Conservation (phyloP, 2,797 vertebrate species). For the Benthosema pterotum region DNA sequence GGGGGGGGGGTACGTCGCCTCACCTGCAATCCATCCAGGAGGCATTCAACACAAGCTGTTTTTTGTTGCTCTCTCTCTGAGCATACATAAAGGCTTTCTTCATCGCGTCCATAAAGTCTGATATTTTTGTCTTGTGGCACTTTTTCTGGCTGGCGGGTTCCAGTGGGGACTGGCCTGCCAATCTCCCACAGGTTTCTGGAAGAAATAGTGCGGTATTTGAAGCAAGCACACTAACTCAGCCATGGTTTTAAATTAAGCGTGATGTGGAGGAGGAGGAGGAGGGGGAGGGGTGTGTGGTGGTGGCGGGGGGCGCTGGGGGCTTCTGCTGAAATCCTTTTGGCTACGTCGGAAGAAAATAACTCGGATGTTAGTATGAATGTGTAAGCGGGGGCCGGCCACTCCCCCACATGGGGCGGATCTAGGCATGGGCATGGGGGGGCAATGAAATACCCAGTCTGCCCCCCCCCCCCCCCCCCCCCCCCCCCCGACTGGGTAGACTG, state of each 20-base stretch:
- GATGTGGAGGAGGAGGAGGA: slow-evolving; percentile 59
- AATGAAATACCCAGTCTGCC: too few relatives aligned
- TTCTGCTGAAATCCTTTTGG: slow-evolving; percentile 67
- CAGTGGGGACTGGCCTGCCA: slow-evolving; percentile 75
- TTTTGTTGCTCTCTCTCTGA: slow-evolving; percentile 69
- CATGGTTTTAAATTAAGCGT: slow-evolving; percentile 83
- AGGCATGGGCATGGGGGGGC: too few relatives aligned
- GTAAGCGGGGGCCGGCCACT: slow-evolving; percentile 42
- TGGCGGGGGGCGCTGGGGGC: slow-evolving; percentile 24
- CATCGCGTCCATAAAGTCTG: slow-evolving; percentile 71
- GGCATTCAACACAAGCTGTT: slow-evolving; percentile 71
- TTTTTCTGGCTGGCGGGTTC: slow-evolving; percentile 71
- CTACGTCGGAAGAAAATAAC: slow-evolving; percentile 68
- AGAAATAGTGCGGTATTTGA: slow-evolving; percentile 79
- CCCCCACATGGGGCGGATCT: too few relatives aligned
- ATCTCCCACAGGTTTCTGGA: slow-evolving; percentile 80
- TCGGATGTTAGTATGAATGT: slow-evolving; percentile 61
- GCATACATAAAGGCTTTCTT: slow-evolving; percentile 80
- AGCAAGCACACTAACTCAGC: slow-evolving; percentile 80
- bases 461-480: too few relatives aligned
- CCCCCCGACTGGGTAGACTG: too few relatives aligned
- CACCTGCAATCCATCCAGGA: slow-evolving; percentile 66
- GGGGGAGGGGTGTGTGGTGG: slow-evolving; percentile 72
- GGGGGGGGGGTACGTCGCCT: too few relatives aligned
- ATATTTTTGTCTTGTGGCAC: slow-evolving; percentile 84